phyloP scores from a whole-genome alignment of 1,140 invertebrate genomes.

The Bombus consobrinus region DNA sequence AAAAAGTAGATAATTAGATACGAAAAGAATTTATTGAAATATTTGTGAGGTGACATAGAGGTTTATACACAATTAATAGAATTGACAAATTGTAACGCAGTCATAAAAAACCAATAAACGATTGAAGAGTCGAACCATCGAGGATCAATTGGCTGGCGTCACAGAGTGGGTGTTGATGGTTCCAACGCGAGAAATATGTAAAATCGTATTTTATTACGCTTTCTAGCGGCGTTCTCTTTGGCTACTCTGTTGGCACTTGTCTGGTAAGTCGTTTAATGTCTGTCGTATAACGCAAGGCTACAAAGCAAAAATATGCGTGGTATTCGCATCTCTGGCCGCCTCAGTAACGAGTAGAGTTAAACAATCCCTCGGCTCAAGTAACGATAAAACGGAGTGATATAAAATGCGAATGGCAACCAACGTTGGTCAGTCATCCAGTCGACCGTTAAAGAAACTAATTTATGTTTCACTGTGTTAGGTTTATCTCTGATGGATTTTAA shows the following conservation, averaged over 20 bases:
- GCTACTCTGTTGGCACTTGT: not conserved
- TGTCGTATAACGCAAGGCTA: not conserved
- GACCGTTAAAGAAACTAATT: not conserved
- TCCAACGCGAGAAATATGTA: constrained; percentile 13
- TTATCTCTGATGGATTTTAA: too few relatives aligned
- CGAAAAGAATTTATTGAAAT: too few relatives aligned
- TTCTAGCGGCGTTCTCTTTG: not conserved
- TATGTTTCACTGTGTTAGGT: not conserved
- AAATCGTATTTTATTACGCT: constrained; percentile 11
- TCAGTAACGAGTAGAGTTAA: not conserved
- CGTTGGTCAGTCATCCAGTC: not conserved
- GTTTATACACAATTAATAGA: not conserved
- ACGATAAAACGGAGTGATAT: not conserved
- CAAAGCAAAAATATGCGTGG: not conserved
- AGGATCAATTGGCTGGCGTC: not conserved
- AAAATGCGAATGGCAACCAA: not conserved
- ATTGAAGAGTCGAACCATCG: not conserved
- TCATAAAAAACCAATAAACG: not conserved
- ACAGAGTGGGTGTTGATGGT: not conserved
- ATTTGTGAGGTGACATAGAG: not conserved
- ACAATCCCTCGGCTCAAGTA: not conserved
- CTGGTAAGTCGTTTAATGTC: not conserved
- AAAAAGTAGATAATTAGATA: too few relatives aligned
- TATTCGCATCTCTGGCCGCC: not conserved
- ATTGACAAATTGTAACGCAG: not conserved